Conservation (phyloP, 2,888 invertebrate species). For the Dusona sp. region DNA sequence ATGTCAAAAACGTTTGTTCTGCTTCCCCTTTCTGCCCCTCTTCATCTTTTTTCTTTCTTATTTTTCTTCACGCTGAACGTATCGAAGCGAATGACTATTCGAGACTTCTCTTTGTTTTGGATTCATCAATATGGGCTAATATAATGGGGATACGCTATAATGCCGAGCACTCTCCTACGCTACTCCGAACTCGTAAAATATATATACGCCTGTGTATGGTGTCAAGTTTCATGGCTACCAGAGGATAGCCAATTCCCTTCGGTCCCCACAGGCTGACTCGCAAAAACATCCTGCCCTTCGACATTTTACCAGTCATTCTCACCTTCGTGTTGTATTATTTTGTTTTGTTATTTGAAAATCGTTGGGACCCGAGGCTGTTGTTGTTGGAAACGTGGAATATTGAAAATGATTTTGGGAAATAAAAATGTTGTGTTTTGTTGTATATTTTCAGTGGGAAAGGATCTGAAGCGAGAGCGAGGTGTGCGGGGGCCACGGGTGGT, state of each 20-base stretch:
- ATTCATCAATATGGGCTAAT: slow-evolving; percentile 51
- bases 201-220: slow-evolving; percentile 10
- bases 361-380: too few relatives aligned
- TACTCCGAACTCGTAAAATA: slow-evolving; percentile 30
- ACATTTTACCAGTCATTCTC: slow-evolving; percentile 24
- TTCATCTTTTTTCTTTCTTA: slow-evolving; percentile 29
- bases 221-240: slow-evolving; percentile 45
- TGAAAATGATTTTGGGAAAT: background rate
- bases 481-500: slow-evolving; percentile 66
- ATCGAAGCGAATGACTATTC: slow-evolving; percentile 49
- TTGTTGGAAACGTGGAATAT: background rate
- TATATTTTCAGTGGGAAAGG: slow-evolving; percentile 65
- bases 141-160: slow-evolving; percentile 55
- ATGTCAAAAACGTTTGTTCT: slow-evolving; percentile 19
- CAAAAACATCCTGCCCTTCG: background rate
- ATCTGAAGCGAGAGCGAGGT: slow-evolving; percentile 66
- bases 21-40: background rate
- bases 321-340: background rate
- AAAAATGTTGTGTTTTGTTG: slow-evolving; percentile 9
- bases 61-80: slow-evolving; percentile 3
- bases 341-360: background rate
- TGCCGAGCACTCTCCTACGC: slow-evolving; percentile 29
- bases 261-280: slow-evolving; percentile 20
- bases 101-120: slow-evolving; percentile 21
- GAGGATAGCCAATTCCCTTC: slow-evolving; percentile 41